phyloP scores from a whole-genome alignment of 2,797 vertebrate species.

The Spheniscus humboldti region DNA sequence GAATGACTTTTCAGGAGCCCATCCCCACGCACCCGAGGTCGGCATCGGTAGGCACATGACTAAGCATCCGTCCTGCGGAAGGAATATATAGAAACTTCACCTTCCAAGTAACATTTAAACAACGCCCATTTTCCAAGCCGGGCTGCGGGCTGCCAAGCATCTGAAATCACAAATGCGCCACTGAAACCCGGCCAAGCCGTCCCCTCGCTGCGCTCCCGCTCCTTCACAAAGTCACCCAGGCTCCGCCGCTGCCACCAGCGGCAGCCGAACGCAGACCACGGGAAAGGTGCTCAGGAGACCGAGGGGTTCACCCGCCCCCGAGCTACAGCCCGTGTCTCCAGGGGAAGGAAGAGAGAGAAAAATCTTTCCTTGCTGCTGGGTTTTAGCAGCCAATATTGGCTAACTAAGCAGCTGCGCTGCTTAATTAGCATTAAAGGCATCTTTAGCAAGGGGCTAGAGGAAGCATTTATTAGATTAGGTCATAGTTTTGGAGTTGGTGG shows the following conservation, averaged over 20 bases:
- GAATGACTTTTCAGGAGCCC: neutral
- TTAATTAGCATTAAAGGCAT: neutral
- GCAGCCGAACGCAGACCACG: fast-evolving
- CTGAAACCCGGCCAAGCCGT: neutral
- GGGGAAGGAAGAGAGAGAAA: neutral
- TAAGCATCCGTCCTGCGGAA: neutral
- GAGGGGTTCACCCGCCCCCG: fast-evolving
- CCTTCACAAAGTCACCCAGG: fast-evolving
- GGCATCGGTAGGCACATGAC: fast-evolving
- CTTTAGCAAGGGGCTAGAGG: neutral
- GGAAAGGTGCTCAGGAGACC: fast-evolving
- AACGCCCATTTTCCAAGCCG: neutral
- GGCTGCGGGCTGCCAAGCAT: neutral
- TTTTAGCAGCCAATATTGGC: neutral
- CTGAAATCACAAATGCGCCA: neutral
- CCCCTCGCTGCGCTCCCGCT: fast-evolving
- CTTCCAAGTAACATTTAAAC: neutral
- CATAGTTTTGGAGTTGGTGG: neutral
- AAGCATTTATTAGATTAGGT: neutral
- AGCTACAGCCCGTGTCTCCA: fast-evolving
- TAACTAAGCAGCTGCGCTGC: neutral
- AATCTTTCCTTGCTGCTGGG: neutral
- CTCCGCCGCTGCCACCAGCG: neutral
- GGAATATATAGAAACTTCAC: neutral
- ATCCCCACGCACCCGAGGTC: fast-evolving